Evolutionary conservation across 2,888 invertebrate genomes (phyloP).

Genomic region (Monopis laevigella): DNA sequence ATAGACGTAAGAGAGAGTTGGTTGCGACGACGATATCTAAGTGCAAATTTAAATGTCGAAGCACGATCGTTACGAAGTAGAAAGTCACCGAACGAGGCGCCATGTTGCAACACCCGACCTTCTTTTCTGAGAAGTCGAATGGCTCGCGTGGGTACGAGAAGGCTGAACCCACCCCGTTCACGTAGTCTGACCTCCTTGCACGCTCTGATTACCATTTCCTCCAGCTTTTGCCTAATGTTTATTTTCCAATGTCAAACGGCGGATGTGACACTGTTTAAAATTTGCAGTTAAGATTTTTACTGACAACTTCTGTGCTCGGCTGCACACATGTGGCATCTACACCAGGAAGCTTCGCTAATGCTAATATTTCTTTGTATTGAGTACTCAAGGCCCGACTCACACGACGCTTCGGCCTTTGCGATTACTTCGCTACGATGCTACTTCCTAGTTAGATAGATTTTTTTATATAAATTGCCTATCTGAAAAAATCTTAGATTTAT

Average conservation of each 20-base stretch:
- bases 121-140: slow-evolving; percentile 36
- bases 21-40: slow-evolving; percentile 44
- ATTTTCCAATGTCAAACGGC: neutral
- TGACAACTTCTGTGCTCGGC: neutral
- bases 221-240: slow-evolving; percentile 22
- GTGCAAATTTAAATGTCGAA: slow-evolving; percentile 63
- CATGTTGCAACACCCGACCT: slow-evolving; percentile 62
- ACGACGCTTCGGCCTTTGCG: slow-evolving; percentile 43
- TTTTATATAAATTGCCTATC: no score
- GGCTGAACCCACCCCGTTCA: slow-evolving; percentile 39
- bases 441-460: slow-evolving; percentile 37
- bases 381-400: slow-evolving; percentile 58
- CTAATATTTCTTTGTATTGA: slow-evolving; percentile 60
- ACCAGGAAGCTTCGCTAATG: slow-evolving; percentile 56
- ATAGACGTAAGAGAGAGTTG: neutral
- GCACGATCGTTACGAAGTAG: slow-evolving; percentile 55
- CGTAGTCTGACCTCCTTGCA: slow-evolving; percentile 50
- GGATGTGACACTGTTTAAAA: neutral
- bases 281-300: no score
- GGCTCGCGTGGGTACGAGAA: slow-evolving; percentile 24
- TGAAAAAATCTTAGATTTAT: no score
- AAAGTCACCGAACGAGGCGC: slow-evolving; percentile 58
- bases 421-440: slow-evolving; percentile 39
- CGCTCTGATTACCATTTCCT: slow-evolving; percentile 45
- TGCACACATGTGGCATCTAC: neutral